phyloP scores from a whole-genome alignment of 2,113 vertebrate species.

The Pelvicachromis taeniatus region DNA sequence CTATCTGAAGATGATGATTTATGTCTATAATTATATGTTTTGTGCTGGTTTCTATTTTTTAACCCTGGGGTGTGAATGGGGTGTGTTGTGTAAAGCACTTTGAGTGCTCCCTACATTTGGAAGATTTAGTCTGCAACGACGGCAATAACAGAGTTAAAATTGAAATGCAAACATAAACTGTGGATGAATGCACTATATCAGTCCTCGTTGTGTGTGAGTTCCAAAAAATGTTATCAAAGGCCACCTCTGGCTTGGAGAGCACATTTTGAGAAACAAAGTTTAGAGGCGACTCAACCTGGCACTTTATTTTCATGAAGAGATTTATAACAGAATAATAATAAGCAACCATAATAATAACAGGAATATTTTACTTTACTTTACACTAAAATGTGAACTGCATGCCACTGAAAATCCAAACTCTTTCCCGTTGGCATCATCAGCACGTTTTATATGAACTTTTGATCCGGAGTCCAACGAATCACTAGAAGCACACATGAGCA shows the following conservation, averaged over 20 bases:
- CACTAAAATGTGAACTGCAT: not conserved
- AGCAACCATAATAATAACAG: not conserved
- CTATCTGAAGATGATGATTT: not conserved
- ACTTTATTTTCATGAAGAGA: not conserved
- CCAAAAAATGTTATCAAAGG: not conserved
- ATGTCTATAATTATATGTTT: not conserved
- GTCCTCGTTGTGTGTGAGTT: rapidly evolving
- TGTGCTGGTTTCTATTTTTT: not conserved
- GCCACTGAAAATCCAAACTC: not conserved
- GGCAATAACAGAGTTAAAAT: not conserved
- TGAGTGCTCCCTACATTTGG: rapidly evolving
- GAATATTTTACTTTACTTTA: not conserved
- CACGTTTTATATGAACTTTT: not conserved
- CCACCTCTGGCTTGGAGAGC: rapidly evolving
- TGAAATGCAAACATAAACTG: not conserved
- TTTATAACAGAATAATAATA: not conserved
- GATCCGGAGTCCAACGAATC: not conserved
- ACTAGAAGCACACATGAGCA: not conserved
- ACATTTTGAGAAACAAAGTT: not conserved
- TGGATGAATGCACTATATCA: not conserved
- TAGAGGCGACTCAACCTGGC: not conserved
- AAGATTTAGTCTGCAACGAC: not conserved
- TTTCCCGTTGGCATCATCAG: not conserved
- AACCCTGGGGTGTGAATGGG: not conserved
- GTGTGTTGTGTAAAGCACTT: not conserved